Evolutionary conservation across 2,888 invertebrate genomes (phyloP), one percentile per base, ranked within the genome.

Genomic region (Drosophila greeni): DNA sequence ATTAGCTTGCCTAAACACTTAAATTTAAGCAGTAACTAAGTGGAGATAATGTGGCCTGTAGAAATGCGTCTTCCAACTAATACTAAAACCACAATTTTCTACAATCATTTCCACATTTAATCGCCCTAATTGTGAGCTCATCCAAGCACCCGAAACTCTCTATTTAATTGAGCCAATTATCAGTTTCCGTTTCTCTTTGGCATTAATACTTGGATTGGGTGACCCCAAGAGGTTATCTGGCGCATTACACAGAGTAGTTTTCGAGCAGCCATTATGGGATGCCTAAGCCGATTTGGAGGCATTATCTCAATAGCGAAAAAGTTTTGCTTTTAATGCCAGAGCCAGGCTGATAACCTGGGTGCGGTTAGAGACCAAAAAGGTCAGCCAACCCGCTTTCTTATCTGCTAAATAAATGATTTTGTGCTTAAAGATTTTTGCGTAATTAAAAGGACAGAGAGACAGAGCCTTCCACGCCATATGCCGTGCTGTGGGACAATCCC

Each of bases 401-500:
- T 76, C 84, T 55, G 20, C 40, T 31, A 58, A 59, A 29, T 59
- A 58, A 59, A 43, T 26, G 47, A 33, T 23, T 57, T 52, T 45
- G 43, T 36, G 52, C 16, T 55, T 34, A 12, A 55, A 70, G 82
- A 80, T 74, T 76, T 79, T 72, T 54, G 49, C 49, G 84, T 82
- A 80, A 80, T 80, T 80, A 84, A 80, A 80, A 82, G 65, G 20
- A 54, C 24, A 34, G 16, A 36, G 47, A 57, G 54, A 51, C 65
- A 11, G 29, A 33, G 42, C 49, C 5, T 16, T 45, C 20, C 80
- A 84, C 83, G 81, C 64, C 71, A 84, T 68, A 55, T 68, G 66
- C 66, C 82, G 83, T 81, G 80, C 49, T 55, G 59, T 45, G 57
- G n/a, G 65, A 73, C 79, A 66, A 73, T 78, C 65, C 51, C 51